Conservation (phyloP, 2,113 vertebrate species). For the Salvelinus namaycush region DNA sequence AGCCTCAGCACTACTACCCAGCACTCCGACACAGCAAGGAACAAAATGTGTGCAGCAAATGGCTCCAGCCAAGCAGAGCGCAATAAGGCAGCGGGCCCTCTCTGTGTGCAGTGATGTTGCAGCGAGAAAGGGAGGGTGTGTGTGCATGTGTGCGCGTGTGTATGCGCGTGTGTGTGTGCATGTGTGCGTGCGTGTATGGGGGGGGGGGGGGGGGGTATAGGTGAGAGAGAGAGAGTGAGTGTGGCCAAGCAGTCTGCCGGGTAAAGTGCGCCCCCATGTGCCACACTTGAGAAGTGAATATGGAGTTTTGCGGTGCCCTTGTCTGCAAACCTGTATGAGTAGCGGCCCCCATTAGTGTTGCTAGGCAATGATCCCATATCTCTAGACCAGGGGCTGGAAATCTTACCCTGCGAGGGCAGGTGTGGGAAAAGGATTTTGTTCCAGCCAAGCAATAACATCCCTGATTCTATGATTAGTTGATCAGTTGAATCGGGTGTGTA, state of each 20-base stretch:
- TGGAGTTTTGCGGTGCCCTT: not conserved
- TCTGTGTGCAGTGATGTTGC: conserved; percentile 29
- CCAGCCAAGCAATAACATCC: too few species aligned
- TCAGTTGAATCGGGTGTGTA: too few species aligned
- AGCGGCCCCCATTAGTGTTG: too few species aligned
- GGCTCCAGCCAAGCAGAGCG: conserved; percentile 62
- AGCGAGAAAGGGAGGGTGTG: not conserved
- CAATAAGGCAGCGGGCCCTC: conserved; percentile 54
- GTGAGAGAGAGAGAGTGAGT: conserved; percentile 19
- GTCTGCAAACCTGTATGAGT: not conserved
- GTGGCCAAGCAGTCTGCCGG: conserved; percentile 39
- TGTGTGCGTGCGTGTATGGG: conserved; percentile 35
- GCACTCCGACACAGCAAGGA: conserved; percentile 37
- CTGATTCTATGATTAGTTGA: too few species aligned
- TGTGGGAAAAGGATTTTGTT: too few species aligned
- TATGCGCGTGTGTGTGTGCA: conserved; percentile 43
- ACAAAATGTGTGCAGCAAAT: conserved; percentile 64
- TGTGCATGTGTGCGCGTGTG: conserved; percentile 2
- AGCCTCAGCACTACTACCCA: conserved; percentile 40
- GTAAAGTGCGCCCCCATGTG: conserved; percentile 76
- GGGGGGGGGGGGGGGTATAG: not conserved
- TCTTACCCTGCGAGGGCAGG: too few species aligned
- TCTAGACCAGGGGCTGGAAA: too few species aligned
- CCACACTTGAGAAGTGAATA: conserved; percentile 50
- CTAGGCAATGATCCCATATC: too few species aligned